Base-by-base conservation (phyloP, 1,140 invertebrate genomes). In the Calephelis virginiensis region DNA sequence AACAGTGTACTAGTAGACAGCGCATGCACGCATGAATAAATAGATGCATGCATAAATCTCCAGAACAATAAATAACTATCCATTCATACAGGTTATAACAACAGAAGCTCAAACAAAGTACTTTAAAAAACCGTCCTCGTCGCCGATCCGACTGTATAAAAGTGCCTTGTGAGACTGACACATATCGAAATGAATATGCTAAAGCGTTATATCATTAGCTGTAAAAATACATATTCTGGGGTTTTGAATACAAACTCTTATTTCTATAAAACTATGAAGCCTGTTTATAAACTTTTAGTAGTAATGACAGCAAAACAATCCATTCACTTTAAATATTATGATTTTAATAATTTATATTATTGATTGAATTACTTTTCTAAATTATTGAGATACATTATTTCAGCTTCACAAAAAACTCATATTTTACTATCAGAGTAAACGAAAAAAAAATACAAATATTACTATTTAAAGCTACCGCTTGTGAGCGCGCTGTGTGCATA, bases 391-490 rank as follows among this genome's bases (percentile, higher is more conserved):
- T 43, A 43, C 40, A 56, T 56, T 17, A 56, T 28, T 37, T 56
- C 17, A 12, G 62, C 66, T 63, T 77, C 75, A 73, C 69, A 74
- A 69, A 28, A 74, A 74, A 74, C 74, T 73, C 70, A 73, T 71
- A 68, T 56, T 63, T 37, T 37, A 49, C 47, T 37, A 37, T 17
- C 14, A 63, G 9, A 28, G 47, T 48, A 63, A 62, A 40, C 28
- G 28, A 70, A 70, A 70, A 70, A 70, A 70, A 46, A 40, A 70
- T 66, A 66, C 64, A 70, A 68, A 37, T 66, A 61, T 46, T 53
- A 49, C 61, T 28, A 75, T 67, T 64, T 43, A 37, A 63, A 53
- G 61, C 69, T 66, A 60, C 66, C 56, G 66, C 69, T 68, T 60
- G 61, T 64, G 12, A 14, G 67, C 67, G 66, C 68, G 68, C 66